Evolutionary conservation across 23 tunicate genomes (phyloP).

Genomic region (Botrylloides violaceus): DNA sequence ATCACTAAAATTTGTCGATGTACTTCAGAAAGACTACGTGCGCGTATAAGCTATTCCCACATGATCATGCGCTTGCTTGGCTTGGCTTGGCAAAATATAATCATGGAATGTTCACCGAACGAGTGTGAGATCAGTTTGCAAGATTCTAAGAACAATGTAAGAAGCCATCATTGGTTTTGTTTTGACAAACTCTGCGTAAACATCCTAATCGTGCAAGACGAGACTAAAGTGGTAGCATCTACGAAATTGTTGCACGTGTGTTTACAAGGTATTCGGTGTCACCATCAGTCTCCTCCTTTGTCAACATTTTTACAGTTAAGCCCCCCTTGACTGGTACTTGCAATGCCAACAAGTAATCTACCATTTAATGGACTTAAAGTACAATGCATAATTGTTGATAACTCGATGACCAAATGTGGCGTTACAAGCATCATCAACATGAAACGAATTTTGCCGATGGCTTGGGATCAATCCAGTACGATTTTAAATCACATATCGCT

Average conservation of each 20-base stretch:
- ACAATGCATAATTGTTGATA: neutral
- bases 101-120: neutral
- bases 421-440: neutral
- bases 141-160: neutral
- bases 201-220: neutral
- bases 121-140: neutral
- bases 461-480: neutral
- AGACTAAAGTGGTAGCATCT: neutral
- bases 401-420: neutral
- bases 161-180: no score
- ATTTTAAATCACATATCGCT: neutral
- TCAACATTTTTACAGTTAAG: neutral
- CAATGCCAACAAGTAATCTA: neutral
- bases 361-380: neutral
- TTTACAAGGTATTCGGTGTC: neutral
- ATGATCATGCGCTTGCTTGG: no score
- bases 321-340: neutral
- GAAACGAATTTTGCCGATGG: neutral
- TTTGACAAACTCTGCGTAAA: no score
- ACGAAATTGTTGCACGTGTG: neutral
- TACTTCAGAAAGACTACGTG: no score
- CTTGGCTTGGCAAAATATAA: no score
- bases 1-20: no score
- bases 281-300: no score
- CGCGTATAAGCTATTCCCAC: no score